phyloP scores from a whole-genome alignment of 2,113 vertebrate species.

The Machaerirhynchus nigripectus region DNA sequence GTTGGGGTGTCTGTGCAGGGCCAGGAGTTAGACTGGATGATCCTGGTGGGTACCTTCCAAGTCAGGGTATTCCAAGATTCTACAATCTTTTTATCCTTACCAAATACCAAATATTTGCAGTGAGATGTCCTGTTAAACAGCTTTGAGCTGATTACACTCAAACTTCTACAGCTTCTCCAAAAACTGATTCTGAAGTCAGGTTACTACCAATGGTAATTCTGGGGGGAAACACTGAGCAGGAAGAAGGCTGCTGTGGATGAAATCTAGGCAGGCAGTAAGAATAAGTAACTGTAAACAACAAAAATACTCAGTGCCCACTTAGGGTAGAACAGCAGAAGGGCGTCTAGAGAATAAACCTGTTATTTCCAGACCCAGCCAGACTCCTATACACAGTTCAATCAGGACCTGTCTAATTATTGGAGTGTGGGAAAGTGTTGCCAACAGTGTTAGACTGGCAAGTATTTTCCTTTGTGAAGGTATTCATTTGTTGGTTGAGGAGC shows the following conservation, averaged over 20 bases:
- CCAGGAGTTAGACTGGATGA: neutral
- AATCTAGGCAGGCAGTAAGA: neutral
- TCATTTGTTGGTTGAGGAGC: neutral
- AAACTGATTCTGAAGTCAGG: neutral
- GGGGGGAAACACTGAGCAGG: neutral
- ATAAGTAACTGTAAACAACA: neutral
- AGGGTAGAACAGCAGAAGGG: neutral
- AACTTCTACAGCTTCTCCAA: neutral
- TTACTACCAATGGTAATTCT: neutral
- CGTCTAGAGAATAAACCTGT: neutral
- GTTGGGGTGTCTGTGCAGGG: neutral
- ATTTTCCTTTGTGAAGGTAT: neutral
- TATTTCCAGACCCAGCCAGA: neutral
- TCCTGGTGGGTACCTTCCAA: neutral
- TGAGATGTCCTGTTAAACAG: neutral
- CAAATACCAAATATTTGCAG: neutral
- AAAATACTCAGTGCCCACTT: neutral
- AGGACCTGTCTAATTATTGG: neutral
- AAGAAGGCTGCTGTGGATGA: neutral
- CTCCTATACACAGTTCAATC: neutral
- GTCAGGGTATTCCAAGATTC: neutral
- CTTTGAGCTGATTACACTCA: neutral
- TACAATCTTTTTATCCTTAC: neutral
- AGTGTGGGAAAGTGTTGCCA: neutral
- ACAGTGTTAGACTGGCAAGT: neutral